Evolutionary conservation across 2,888 invertebrate genomes (phyloP), one percentile per base, ranked within the genome.

Genomic region (Tiliacea citrago): DNA sequence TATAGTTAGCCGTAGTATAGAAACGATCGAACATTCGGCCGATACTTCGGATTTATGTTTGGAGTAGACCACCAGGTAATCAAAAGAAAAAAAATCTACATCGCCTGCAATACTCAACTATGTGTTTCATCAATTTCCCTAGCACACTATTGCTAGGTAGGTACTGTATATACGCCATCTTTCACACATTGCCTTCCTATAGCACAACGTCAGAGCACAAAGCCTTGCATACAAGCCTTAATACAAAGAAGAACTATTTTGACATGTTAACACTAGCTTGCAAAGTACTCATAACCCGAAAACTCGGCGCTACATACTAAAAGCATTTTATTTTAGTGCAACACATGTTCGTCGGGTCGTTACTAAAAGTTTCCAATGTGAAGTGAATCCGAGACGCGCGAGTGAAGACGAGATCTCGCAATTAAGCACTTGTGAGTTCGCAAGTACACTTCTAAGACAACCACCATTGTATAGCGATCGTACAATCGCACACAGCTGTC

Each of bases 401-500:
- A 63, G 58, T 8, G 58, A 68, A 85, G 75, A 74, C 72, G 80
- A 79, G 87, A 85, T 82, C 82, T 81, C 74, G 82, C 86, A 85
- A 87, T 88, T 85, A 87, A 84, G 77, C 81, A 87, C 81, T 87
- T 83, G 77, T 73, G 81, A 79, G 81, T 80, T 87, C 55, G 86
- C 74, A 65, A 85, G 80, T 81, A 79, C 78, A 75, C 78, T 78
- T 75, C 79, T 80, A 77, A 86, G 89, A 90, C 89, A 90, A 90
- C 90, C 89, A 86, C 87, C 84, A 87, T 89, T 91, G 86, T 90
- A 85, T 81, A 81, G 76, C 73, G 76, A 81, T 85, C 71, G 87
- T 88, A 88, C 87, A 88, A 83, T 86, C 82, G 84, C 79, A 79
- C 82, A 86, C 86, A 86, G 84, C 87, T 88, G 90, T 91, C 91